Base-by-base conservation (phyloP, 2,113 vertebrate genomes). In the Limanda limanda region DNA sequence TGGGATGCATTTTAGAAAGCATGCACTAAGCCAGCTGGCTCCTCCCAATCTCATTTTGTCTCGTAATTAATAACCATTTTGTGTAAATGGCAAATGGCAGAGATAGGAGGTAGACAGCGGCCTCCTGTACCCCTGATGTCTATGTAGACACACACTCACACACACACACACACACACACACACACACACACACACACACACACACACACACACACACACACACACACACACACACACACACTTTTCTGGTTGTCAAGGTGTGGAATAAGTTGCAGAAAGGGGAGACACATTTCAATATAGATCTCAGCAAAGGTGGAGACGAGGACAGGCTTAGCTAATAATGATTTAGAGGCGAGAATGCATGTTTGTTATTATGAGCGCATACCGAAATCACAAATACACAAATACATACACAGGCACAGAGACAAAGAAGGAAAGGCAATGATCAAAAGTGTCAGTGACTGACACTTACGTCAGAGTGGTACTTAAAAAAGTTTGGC, bases 61-160 rank as follows among this genome's bases (percentile, higher is more conserved):
- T 93, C 90, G 95, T 95, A 96, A 97, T 96, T 97, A 97, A 97
- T 97, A 96, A 97, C 96, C 95, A 97, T 97, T 96, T 96, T 60
- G 60, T 79, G 95, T 93, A 96, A 97, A 81, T 96, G 95, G 95
- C 95, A 96, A 95, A 96, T 91, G 51, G 60, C 11, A 77, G 25
- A 68, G 71, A 54, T 11, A 21, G 23, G 27, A 48, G 15, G 14
- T 42, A 37, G 24, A 70, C 10, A 77, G 69, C 1, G 1, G n/a
- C 48, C n/a, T 47, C 37, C 18, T 2, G 12, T 60, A 58, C 40
- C 66, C 74, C 56, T 65, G 56, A 76, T 54, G 52, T 35, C 18
- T 47, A 24, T 21, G 4, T 18, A 40, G 37, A 73, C 10, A 42
- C 11, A 40, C 37, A 40, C 9, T 10, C 37, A 37, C 37, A 2